Conservation (phyloP, 2,113 vertebrate genomes). For the Phalacrocorax pelagicus region DNA sequence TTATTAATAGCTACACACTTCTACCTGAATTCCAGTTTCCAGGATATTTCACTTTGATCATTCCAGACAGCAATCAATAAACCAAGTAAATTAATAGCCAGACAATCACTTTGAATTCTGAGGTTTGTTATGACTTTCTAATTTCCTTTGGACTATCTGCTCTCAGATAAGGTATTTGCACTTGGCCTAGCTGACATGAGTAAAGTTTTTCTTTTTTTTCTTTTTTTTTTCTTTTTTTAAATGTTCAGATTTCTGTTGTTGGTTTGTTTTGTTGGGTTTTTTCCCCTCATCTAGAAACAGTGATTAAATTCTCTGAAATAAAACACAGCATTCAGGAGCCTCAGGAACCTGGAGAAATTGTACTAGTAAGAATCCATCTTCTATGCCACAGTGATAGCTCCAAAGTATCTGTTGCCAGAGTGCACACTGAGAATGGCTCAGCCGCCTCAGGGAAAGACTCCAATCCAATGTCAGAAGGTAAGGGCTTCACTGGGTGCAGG, state of each 20-base stretch:
- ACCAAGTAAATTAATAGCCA: not conserved
- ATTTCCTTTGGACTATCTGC: not conserved
- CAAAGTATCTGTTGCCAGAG: slow-evolving; percentile 82
- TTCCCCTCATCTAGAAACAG: slow-evolving; percentile 65
- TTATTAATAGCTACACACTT: not conserved
- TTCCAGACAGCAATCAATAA: not conserved
- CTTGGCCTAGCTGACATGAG: not conserved
- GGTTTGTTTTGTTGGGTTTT: too few species aligned
- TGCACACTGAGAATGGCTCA: slow-evolving; percentile 88
- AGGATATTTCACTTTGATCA: not conserved
- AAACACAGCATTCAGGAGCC: slow-evolving; percentile 84
- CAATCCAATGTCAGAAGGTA: slow-evolving; percentile 85
- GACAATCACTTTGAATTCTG: not conserved
- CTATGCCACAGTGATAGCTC: slow-evolving; percentile 80
- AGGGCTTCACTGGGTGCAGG: not conserved
- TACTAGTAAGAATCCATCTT: slow-evolving; percentile 78
- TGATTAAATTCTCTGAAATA: slow-evolving; percentile 86
- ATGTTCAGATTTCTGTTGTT: not conserved
- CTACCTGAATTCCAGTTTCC: not conserved
- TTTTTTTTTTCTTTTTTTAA: not conserved
- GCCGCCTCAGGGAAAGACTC: slow-evolving; percentile 86
- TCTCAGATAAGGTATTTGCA: not conserved
- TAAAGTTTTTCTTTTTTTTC: not conserved
- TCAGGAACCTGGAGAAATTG: slow-evolving; percentile 73
- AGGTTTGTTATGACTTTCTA: not conserved